Evolutionary conservation across 2,797 vertebrate genomes (phyloP), one percentile per base, ranked within the genome.

Genomic region (Benthosema pterotum): DNA sequence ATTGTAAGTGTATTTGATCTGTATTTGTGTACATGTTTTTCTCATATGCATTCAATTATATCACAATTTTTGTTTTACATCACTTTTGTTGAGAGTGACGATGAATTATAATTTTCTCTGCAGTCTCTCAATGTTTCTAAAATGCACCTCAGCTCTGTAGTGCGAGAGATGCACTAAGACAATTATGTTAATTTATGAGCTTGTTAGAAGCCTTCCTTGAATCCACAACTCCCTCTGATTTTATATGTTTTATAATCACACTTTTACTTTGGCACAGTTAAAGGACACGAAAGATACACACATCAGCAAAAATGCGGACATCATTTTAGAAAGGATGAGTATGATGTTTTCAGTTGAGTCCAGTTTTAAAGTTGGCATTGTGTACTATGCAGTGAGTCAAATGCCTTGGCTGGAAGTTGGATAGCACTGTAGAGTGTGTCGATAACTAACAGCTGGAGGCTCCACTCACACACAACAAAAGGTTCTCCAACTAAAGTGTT

Each of bases 271-370:
- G 8, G 45, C 45, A 60, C 15, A 4, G 55, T 47, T 9, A 72
- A 25, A 79, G 56, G 70, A 77, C 66, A 60, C 25, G 42, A 54
- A 74, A 64, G 69, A 72, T 60, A 46, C 50, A 12, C 11, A 46
- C 19, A 42, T 38, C 22, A 38, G 43, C 6, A 8, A 52, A 63
- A 66, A 69, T 11, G 18, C 11, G 14, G 12, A 1, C 14, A 42
- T 43, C 52, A 53, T 53, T 42, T 59, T n/a, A 15, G 48, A 64
- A 59, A 32, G 16, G 1, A 32, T 8, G 5, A 16, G 15, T 58
- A 47, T 58, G 16, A 0, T 15, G 50, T 14, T 18, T 5, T 18
- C 12, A 1, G 25, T 13, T 19, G 47, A 5, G 16, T n/a, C n/a
- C n/a, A n/a, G 47, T 49, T 50, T 28, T 42, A 17, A 32, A 11